Percentiles rank a stretch among this genome's conserved stretches.
Evolutionary conservation across 2,888 invertebrate genomes (phyloP).

Genomic region (Mantis religiosa): DNA sequence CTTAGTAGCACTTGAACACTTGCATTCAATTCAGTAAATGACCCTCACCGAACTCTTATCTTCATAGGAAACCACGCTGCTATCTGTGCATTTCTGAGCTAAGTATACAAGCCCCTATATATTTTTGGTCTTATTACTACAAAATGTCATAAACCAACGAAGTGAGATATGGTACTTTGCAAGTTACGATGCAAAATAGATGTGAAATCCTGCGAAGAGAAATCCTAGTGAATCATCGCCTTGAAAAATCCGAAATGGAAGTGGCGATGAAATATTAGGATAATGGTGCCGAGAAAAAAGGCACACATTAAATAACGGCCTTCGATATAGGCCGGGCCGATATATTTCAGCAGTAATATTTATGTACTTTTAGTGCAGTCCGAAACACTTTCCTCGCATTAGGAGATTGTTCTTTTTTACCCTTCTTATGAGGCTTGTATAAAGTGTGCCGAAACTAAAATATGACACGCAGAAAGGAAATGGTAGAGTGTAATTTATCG

Average conservation of each 20-base stretch:
- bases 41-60: no score
- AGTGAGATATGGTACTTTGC: neutral
- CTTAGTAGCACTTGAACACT: no score
- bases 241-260: neutral
- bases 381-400: constrained; percentile 13
- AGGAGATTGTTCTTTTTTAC: neutral
- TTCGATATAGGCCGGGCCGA: neutral
- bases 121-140: no score
- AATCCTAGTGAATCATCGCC: neutral
- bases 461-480: neutral
- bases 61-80: no score
- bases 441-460: neutral
- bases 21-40: no score
- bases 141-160: no score
- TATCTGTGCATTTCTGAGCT: no score
- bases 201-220: neutral
- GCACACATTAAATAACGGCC: neutral
- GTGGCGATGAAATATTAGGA: neutral
- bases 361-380: neutral
- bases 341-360: neutral
- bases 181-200: neutral
- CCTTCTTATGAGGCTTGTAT: neutral
- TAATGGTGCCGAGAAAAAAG: neutral
- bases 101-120: no score
- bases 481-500: neutral